A percentile compares a stretch with the other conserved stretches of the same genome.
Evolutionary conservation across 2,888 invertebrate genomes (phyloP).

Genomic region (Drosophila pseudotakahashii): DNA sequence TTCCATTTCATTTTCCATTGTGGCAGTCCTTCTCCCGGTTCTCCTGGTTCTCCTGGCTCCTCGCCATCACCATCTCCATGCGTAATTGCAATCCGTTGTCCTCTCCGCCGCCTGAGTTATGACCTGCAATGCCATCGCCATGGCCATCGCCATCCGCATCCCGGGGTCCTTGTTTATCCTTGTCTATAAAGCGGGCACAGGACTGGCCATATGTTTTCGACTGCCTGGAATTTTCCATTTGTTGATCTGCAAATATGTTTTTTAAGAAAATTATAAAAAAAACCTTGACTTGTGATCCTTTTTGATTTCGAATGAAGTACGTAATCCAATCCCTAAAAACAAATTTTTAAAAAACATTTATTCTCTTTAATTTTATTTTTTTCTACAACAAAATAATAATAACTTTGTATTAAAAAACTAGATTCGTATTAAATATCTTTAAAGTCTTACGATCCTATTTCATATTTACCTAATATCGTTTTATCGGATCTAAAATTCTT

Average conservation of each 20-base stretch:
- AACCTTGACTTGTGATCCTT: neutral
- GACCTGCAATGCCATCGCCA: conserved; percentile 58
- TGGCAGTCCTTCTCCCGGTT: conserved; percentile 1
- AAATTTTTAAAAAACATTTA: too few relatives aligned
- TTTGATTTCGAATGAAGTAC: too few relatives aligned
- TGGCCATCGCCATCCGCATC: conserved; percentile 47
- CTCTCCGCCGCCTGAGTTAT: conserved; percentile 65
- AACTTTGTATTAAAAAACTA: too few relatives aligned
- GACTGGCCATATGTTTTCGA: conserved; percentile 25
- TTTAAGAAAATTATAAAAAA: conserved; percentile 10
- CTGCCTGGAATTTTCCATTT: conserved; percentile 25
- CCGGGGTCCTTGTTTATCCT: conserved; percentile 7
- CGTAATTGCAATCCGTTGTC: conserved; percentile 54
- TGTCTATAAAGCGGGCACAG: neutral
- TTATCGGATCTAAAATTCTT: too few relatives aligned
- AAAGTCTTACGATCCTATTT: too few relatives aligned
- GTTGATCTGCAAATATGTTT: conserved; percentile 12
- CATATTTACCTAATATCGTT: too few relatives aligned
- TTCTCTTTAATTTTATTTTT: too few relatives aligned
- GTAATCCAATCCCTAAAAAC: too few relatives aligned
- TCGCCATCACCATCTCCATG: conserved; percentile 19
- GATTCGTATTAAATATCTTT: too few relatives aligned
- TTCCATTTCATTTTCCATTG: conserved; percentile 20
- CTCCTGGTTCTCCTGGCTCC: neutral
- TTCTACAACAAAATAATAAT: too few relatives aligned